A percentile compares a stretch with the other conserved stretches of the same genome.
Evolutionary conservation across 2,797 vertebrate genomes (phyloP).

Genomic region (Syngnathus rostellatus): DNA sequence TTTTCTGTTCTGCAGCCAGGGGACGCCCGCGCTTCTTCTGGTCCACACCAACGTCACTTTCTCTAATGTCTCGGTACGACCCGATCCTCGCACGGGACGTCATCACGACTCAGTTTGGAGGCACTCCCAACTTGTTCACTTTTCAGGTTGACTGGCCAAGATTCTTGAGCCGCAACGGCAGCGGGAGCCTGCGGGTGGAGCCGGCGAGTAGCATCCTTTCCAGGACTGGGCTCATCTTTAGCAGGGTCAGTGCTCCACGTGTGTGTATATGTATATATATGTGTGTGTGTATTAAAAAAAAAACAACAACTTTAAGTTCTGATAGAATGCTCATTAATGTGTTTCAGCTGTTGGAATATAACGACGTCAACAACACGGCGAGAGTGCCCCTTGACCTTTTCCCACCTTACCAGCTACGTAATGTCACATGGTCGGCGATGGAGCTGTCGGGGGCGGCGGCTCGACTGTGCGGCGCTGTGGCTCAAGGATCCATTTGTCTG

Average conservation of each 20-base stretch:
- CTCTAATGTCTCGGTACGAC: slow-evolving; percentile 60
- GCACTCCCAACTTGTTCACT: background rate
- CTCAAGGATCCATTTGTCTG: slow-evolving; percentile 72
- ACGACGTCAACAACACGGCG: slow-evolving; percentile 54
- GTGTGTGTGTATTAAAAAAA: background rate
- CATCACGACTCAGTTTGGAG: background rate
- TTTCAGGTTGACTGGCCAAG: slow-evolving; percentile 70
- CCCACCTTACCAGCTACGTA: slow-evolving; percentile 69
- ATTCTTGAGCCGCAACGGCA: slow-evolving; percentile 51
- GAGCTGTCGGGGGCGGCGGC: slow-evolving; percentile 43
- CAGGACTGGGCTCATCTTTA: slow-evolving; percentile 72
- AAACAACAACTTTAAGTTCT: background rate
- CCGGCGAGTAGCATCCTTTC: slow-evolving; percentile 71
- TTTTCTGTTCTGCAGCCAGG: slow-evolving; percentile 76
- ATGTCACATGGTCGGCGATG: slow-evolving; percentile 73
- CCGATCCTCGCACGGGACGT: background rate
- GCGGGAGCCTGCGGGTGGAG: slow-evolving; percentile 67
- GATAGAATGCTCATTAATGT: too few relatives aligned
- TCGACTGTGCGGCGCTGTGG: slow-evolving; percentile 53
- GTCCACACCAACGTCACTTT: slow-evolving; percentile 65
- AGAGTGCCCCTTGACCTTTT: slow-evolving; percentile 53
- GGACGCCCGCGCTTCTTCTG: slow-evolving; percentile 74
- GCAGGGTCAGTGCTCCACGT: slow-evolving; percentile 60
- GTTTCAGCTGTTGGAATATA: slow-evolving; percentile 83
- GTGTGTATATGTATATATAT: background rate